Base-by-base conservation (phyloP, 2,797 vertebrate species). In the Lithobates pipiens region DNA sequence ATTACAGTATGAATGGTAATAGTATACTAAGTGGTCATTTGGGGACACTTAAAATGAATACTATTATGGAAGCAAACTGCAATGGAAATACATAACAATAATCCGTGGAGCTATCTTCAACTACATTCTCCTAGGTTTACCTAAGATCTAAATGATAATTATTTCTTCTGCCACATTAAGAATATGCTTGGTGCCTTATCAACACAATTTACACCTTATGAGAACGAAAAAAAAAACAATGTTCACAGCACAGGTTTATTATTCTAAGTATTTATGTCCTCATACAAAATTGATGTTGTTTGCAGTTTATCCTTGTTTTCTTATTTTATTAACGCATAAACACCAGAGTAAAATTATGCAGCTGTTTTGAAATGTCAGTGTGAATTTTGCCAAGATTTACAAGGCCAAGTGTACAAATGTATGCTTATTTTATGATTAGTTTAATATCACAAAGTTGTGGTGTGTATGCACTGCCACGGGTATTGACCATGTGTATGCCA, bases 141-240 rank as follows among this genome's bases (percentile, higher is more conserved):
- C 18, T 61, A 23, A 23, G 54, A n/a, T 61, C 54, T 61, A 23
- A 23, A 61, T 23, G 54, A 23, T 61, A 61, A 76, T 76, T 54
- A 76, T 76, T 46, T 57, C 57, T 32, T 34, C 50, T 76, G 75
- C 25, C 29, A 61, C 46, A 39, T 65, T 68, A 78, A 68, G 36
- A 78, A 42, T 39, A 77, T 42, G 54, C 74, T 39, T 67, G 76
- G 76, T 54, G 63, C 36, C 61, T 18, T n/a, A 61, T 46, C 44
- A 25, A 32, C 44, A 46, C 63, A 80, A 80, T 78, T 78, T 44
- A 78, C 63, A 80, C 25, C 76, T 16, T 29, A 42, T 15, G 9
- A 54, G 15, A 32, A 32, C 65, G 50, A 36, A 25, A 29, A 25
- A 25, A 65, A 25, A 65, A 2, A 67, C 9, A 27, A 67, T 13